Evolutionary conservation across 1,140 invertebrate genomes (phyloP), one percentile per base, ranked within the genome.

Genomic region (Formica selysi): DNA sequence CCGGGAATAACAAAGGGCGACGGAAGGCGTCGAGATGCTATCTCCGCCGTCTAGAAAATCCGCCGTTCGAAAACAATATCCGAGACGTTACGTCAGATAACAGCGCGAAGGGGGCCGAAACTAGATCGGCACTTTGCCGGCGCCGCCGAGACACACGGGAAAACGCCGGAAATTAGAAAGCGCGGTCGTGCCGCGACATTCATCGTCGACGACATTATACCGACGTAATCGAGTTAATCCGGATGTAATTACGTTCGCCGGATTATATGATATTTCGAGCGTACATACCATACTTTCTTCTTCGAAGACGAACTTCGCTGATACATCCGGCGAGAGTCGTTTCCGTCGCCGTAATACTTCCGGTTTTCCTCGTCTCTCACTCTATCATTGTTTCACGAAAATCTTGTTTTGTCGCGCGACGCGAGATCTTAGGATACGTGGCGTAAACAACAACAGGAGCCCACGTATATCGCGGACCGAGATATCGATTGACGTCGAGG

Each of bases 181-280:
- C 26, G 62, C 67, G 32, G 16, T 29, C 5, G 44, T 22, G 16
- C n/a, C 5, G 44, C 29, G 76, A 51, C 73, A 19, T 19, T 70
- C 16, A 73, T 70, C 32, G 54, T 48, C 48, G 38, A 64, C 67
- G 62, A 65, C 87, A 62, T 44, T 22, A 73, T 32, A 48, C 5
- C 51, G 74, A 5, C 13, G 57, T 88, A 89, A 89, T 83, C 41
- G 67, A 78, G 57, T 84, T 89, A 89, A 89, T 89, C 65, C 54
- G 19, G 78, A 79, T 86, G 85, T 68, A 86, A 89, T 89, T 89
- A 73, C 76, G 13, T 16, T 16, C 78, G 26, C 51, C 51, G 68
- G 13, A 57, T 59, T 74, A 29, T 13, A 13, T 36, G n/a, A 44
- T 22, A 22, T 29, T n/a, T 41, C 22, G 36, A 79, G 41, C 76